Evolutionary conservation across 2,113 vertebrate genomes (phyloP), one percentile per base, ranked within the genome.

Genomic region (Indicator maculatus): DNA sequence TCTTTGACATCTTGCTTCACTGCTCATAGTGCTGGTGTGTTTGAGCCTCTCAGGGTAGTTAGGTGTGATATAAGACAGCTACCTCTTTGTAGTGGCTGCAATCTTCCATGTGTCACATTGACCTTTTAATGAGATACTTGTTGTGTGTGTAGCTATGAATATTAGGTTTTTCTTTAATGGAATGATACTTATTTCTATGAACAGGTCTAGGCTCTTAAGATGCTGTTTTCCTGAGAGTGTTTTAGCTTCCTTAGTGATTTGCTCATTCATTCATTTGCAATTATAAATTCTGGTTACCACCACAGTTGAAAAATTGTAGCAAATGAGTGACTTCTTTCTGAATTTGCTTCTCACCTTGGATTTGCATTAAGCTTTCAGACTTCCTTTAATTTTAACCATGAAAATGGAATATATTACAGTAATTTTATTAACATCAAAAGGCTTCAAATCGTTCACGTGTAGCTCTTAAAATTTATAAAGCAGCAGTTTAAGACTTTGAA

Each of bases 391-490:
- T 91, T 94, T 83, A 91, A 86, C 66, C 61, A 74, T 86, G 81
- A 92, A 95, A 93, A 83, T 14, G 12, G 88, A 92, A 91, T 96
- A 80, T 52, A 89, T 94, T 95, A 89, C 56, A 83, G 61, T 92
- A 89, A 94, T 94, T 95, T 94, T 96, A 90, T 96, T 95, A 95
- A 95, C 92, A 96, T 97, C 96, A 95, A 95, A 95, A 86, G 73
- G 10, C 71, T 90, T 94, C 93, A 92, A 77, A 95, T 90, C 86
- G 89, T 86, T 94, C 91, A 86, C n/a, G 26, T 96, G 88, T 81
- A 91, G 78, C 76, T 91, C 92, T 96, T 92, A 89, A 91, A 93
- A 86, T 80, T 41, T 89, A 92, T 88, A 95, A 94, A 93, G 83
- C 79, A 88, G 66, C 67, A 91, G 64, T 91, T 96, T 94, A 95